Evolutionary conservation across 2,113 vertebrate species (phyloP), one percentile per base, ranked within the genome.

Genomic region (Vombatus ursinus): DNA sequence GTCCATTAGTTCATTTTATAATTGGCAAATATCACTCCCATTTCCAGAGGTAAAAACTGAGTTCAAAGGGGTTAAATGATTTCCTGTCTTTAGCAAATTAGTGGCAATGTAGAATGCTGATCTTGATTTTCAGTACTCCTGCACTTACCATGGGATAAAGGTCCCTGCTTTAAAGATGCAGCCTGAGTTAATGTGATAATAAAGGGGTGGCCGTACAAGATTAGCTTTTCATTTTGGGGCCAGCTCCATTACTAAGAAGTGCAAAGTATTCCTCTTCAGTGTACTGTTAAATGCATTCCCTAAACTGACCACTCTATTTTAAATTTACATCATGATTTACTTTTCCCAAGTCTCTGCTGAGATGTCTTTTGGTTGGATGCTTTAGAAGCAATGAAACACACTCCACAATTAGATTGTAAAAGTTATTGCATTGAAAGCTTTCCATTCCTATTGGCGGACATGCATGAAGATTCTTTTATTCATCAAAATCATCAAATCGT

Each of bases 151-250:
- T n/a, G 24, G 48, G 50, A 47, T 53, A 51, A 50, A 92, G 6
- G 91, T 51, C 22, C 90, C 8, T 92, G 0, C 51, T 96, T 96
- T 97, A 95, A 95, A 97, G 57, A 57, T 92, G 47, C 47, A 94
- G 2, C 7, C n/a, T 61, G 93, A 94, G 96, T 97, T 97, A 96
- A 90, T 94, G 37, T 68, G 50, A 92, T 91, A 6, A 52, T 53
- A 95, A 91, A 84, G 92, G 31, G 93, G 52, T 52, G 3, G 57
- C 1, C 51, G 93, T 26, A 77, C 49, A 54, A 95, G n/a, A 77
- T 57, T 91, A 48, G 2, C 49, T 26, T 94, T 94, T 93, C 89
- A 49, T 47, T 26, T 54, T 52, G 25, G 8, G 91, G 3, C 94
- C 2, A 54, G 22, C 0, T 90, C 5, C 37, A n/a, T 92, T 54